Evolutionary conservation across 2,888 invertebrate species (phyloP), one percentile per base, ranked within the genome.

Genomic region (Cosmia pyralina): DNA sequence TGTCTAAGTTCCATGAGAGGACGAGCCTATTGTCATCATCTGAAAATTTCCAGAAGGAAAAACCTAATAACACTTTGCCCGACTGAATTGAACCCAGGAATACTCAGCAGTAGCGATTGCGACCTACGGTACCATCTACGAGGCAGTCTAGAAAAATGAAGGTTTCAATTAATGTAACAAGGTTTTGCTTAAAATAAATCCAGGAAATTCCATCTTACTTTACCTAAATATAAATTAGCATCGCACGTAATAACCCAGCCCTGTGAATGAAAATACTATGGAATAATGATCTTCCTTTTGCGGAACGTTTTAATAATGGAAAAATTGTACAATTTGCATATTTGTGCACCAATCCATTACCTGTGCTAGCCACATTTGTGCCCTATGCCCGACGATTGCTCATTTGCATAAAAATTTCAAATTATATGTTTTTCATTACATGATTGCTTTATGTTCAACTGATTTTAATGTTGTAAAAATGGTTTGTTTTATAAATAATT

Each of bases 311-410:
- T 92, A 93, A 93, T 94, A 92, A 92, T 89, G 88, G 91, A 80
- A 86, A 92, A 92, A 93, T 92, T 91, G 87, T 89, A 86, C 87
- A 87, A 93, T 94, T 93, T 93, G 90, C 94, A 94, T 94, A 93
- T 88, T 91, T 89, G 88, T 88, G 88, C 84, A 86, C 91, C 91
- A 91, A 93, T 92, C 90, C 89, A 92, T 93, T 92, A 93, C 89
- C 85, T 86, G 83, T 87, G 88, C 87, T 87, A 84, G 87, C 85
- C 79, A 82, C 81, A 89, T 87, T 88, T 84, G 86, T 79, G 85
- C 79, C 74, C 69, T 80, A 80, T 77, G 77, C 74, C 22, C 38
- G 64, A 53, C 67, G 58, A 73, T 74, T 73, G 50, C 41, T 53
- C 52, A 80, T 82, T 85, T 77, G 59, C 84, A 84, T 81, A 71